Evolutionary conservation across 1,140 invertebrate species (phyloP).

Genomic region (Conus ventricosus): DNA sequence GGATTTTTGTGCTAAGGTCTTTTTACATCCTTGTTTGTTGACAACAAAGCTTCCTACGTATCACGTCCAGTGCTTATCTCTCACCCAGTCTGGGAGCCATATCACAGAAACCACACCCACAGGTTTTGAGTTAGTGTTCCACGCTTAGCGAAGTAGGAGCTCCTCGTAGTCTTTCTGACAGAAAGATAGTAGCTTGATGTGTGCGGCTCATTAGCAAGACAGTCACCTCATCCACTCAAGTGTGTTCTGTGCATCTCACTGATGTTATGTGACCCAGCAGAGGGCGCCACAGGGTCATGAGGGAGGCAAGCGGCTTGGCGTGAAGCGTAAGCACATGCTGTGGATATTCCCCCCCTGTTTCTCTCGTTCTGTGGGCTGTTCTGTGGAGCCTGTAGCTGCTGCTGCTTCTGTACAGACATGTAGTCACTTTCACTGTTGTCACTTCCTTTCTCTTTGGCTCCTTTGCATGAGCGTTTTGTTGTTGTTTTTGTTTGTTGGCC

Average conservation of each 20-base stretch:
- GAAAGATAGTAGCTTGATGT: no score
- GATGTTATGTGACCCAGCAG: conserved; percentile 2
- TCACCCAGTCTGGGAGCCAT: no score
- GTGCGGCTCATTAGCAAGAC: no score
- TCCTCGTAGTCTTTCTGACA: no score
- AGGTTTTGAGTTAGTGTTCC: no score
- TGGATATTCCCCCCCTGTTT: background rate
- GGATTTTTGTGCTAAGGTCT: no score
- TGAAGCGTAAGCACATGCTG: background rate
- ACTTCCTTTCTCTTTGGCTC: background rate
- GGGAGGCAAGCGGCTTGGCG: background rate
- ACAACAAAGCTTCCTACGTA: no score
- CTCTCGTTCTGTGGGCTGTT: background rate
- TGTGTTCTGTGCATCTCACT: background rate
- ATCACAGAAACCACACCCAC: no score
- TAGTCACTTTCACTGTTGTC: background rate
- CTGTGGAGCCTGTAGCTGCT: background rate
- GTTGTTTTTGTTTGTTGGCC: background rate
- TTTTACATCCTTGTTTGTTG: no score
- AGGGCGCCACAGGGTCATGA: conserved; percentile 21
- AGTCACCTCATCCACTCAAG: no score
- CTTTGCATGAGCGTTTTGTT: background rate
- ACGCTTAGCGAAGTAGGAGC: no score
- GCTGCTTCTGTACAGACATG: background rate
- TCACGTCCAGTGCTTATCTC: no score